Conservation (phyloP, 2,888 invertebrate genomes). For the Drosophila buzzatii region DNA sequence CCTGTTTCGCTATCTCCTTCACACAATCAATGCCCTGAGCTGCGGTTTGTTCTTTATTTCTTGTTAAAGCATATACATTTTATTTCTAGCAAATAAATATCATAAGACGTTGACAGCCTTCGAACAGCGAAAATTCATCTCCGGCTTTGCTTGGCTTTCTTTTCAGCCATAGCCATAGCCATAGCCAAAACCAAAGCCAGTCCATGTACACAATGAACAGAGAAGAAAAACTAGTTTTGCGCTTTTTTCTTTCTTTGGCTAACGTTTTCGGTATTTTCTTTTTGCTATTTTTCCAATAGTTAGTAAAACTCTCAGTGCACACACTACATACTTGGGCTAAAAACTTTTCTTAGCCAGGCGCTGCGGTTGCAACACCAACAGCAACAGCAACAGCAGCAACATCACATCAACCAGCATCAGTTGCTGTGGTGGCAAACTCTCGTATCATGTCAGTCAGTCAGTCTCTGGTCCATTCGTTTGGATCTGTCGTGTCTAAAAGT, state of each 20-base stretch:
- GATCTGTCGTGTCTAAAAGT: conserved; percentile 54
- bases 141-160: conserved; percentile 31
- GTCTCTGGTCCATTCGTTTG: conserved; percentile 18
- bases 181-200: conserved; percentile 6
- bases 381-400: conserved; percentile 7
- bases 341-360: conserved; percentile 43
- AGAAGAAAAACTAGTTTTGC: conserved; percentile 54
- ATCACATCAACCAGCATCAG: conserved; percentile 12
- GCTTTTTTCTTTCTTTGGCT: not conserved
- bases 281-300: conserved; percentile 43
- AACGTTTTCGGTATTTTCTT: conserved; percentile 23
- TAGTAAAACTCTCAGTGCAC: conserved; percentile 43
- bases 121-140: conserved; percentile 35
- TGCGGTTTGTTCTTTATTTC: conserved; percentile 35
- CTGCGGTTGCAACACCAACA: conserved; percentile 37
- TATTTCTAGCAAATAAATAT: conserved; percentile 60
- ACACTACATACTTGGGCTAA: conserved; percentile 47
- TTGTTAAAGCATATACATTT: conserved; percentile 48
- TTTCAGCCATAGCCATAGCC: conserved; percentile 26
- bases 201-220: conserved; percentile 27
- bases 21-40: conserved; percentile 46
- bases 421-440: conserved; percentile 41
- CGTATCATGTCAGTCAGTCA: conserved; percentile 46
- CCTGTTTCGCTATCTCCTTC: not conserved
- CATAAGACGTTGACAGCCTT: conserved; percentile 51